These are phyloP conservation scores for Formica exsecta DNA, from an alignment of 1,140 invertebrate genomes.

Conservation along the genomic window DNA sequence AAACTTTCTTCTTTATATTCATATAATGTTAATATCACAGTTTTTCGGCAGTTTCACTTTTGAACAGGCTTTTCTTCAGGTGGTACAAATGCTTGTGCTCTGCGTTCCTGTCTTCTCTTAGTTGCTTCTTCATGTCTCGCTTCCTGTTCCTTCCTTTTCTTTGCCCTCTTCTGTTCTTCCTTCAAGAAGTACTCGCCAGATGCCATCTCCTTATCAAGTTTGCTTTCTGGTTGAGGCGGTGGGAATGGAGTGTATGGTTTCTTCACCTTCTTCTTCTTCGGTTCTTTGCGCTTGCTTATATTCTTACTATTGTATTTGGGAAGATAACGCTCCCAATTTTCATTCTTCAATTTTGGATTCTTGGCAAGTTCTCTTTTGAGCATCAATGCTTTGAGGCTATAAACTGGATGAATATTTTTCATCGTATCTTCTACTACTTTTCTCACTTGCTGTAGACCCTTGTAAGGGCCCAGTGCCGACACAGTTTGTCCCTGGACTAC, in stretches of 20 bases:
- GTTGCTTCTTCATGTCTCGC: slow-evolving; percentile 91
- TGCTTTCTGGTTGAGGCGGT: slow-evolving; percentile 96
- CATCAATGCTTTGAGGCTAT: slow-evolving; percentile 99
- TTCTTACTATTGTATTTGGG: slow-evolving; percentile 98
- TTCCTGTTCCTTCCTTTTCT: slow-evolving; percentile 91
- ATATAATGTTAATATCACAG: slow-evolving; percentile 88
- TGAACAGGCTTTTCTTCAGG: slow-evolving; percentile 89
- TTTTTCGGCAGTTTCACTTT: slow-evolving; percentile 73
- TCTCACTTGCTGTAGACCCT: slow-evolving; percentile 96
- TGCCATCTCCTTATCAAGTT: slow-evolving; percentile 97
- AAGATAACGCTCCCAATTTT: slow-evolving; percentile 99
- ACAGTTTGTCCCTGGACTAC: slow-evolving; percentile 99
- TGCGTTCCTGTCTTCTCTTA: slow-evolving; percentile 91
- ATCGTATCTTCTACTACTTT: slow-evolving; percentile 98
- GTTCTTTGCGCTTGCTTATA: slow-evolving; percentile 94
- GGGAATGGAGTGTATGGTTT: slow-evolving; percentile 99
- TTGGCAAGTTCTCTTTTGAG: slow-evolving; percentile 98
- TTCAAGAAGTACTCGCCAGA: slow-evolving; percentile 98
- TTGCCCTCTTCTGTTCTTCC: slow-evolving; percentile 92
- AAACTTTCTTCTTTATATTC: slow-evolving; percentile 92
- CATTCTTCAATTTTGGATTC: slow-evolving; percentile 96
- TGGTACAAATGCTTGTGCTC: slow-evolving; percentile 93
- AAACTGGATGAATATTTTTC: slow-evolving; percentile 99
- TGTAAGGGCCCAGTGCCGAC: slow-evolving; percentile 97
- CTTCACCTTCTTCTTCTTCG: slow-evolving; percentile 95